Evolutionary conservation across 2,888 invertebrate genomes (phyloP), one percentile per base, ranked within the genome.

Genomic region (Troides oblongomaculatus): DNA sequence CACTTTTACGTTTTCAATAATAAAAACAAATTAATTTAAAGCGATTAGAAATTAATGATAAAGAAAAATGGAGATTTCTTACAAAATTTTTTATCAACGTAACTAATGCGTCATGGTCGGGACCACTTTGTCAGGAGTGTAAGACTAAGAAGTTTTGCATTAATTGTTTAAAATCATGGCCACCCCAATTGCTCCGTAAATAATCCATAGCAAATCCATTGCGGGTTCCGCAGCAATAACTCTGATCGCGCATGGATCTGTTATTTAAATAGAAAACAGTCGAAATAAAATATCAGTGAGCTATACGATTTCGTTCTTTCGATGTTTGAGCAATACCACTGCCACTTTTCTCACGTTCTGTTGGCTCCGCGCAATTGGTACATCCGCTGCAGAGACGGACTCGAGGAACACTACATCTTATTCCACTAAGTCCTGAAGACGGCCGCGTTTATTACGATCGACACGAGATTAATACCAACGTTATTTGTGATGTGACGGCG

Each of bases 181-280:
- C 39, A 58, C 66, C 58, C 56, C 63, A 12, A 46, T 46, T 2
- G 30, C 56, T 56, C 58, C 63, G 62, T 71, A 69, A 71, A 69
- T 69, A 64, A 71, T 69, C 69, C 64, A 64, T 64, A 61, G 39
- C 39, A 65, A 60, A 71, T 63, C 65, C 66, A 66, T 66, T 60
- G 68, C 67, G 66, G 63, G 65, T 62, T 64, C 68, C 61, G 56
- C 64, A 61, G 64, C 57, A 69, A 69, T 73, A 73, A 72, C 72
- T 63, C 69, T 64, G 70, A 73, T 72, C 57, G 61, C 68, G 30
- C 61, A 69, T 72, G 61, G 72, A 71, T 68, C 46, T 68, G 59
- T 68, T 72, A 73, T 69, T 68, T 63, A 64, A 72, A 73, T 71
- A 46, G 73, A 60, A 68, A 46, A 61, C 66, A 14, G 56, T 56